Conservation (phyloP, 2,113 vertebrate genomes). For the Podiceps cristatus region DNA sequence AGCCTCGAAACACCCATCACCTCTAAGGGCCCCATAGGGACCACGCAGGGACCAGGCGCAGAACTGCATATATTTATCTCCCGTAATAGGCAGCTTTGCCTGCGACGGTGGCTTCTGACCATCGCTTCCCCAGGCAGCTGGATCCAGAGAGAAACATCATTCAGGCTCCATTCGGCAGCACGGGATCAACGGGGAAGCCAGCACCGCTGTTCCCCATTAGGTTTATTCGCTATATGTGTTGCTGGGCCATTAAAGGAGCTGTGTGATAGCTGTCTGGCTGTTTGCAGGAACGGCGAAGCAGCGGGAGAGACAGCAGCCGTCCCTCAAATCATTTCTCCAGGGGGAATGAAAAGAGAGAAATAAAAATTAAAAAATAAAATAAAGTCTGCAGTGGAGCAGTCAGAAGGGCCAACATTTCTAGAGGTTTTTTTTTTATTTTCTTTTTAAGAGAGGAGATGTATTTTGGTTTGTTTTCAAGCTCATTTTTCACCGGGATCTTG, state of each 20-base stretch:
- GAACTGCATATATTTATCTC: not conserved
- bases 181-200: not conserved
- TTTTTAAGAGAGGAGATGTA: not conserved
- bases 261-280: slow-evolving; percentile 7
- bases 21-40: fast-evolving
- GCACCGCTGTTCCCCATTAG: slow-evolving; percentile 1
- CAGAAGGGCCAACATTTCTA: not conserved
- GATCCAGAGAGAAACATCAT: not conserved
- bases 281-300: slow-evolving; percentile 10
- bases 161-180: fast-evolving
- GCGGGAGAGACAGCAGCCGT: not conserved
- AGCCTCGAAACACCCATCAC: not conserved
- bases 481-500: not conserved
- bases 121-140: not conserved
- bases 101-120: fast-evolving
- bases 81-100: not conserved
- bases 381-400: not conserved
- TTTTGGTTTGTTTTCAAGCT: not conserved
- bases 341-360: not conserved
- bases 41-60: fast-evolving
- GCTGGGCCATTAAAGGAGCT: slow-evolving; percentile 52
- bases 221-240: not conserved
- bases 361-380: not conserved
- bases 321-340: slow-evolving; percentile 14
- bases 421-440: too few species aligned